A percentile compares a stretch with the other conserved stretches of the same genome.
Evolutionary conservation across 2,888 invertebrate genomes (phyloP).

Genomic region (Acanthopleura granulata): DNA sequence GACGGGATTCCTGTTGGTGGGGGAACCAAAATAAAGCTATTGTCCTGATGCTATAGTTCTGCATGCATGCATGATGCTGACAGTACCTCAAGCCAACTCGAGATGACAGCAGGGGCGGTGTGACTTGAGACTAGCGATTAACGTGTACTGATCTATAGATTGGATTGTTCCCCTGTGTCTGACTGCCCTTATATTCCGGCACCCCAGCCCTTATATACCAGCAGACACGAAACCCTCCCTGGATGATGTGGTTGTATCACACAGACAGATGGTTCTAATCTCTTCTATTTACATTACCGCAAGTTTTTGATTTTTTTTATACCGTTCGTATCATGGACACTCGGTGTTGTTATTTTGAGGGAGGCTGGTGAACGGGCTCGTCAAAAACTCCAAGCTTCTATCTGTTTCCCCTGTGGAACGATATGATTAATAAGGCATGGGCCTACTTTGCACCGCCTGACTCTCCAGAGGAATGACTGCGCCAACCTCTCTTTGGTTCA

Average conservation of each 20-base stretch:
- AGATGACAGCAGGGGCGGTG: too few relatives aligned
- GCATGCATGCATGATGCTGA: too few relatives aligned
- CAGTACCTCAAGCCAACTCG: too few relatives aligned
- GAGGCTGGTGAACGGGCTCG: neutral
- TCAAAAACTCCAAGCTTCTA: neutral
- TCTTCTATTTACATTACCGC: neutral
- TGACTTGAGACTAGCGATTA: too few relatives aligned
- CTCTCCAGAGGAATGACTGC: neutral
- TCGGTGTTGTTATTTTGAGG: neutral
- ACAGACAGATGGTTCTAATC: constrained; percentile 4
- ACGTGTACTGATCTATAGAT: too few relatives aligned
- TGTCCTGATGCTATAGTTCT: too few relatives aligned
- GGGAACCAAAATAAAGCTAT: too few relatives aligned
- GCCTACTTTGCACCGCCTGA: neutral
- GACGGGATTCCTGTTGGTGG: too few relatives aligned
- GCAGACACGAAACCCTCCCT: too few relatives aligned
- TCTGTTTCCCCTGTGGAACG: neutral
- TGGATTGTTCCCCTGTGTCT: too few relatives aligned
- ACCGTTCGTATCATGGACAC: neutral
- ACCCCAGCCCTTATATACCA: too few relatives aligned
- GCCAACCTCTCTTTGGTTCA: neutral
- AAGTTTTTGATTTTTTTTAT: neutral
- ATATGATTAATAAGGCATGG: neutral
- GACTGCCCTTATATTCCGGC: too few relatives aligned
- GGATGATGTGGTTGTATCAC: neutral